Percentiles rank a stretch among this genome's conserved stretches.
Evolutionary conservation across 1,140 invertebrate species (phyloP).

Genomic region (Oncopeltus fasciatus): DNA sequence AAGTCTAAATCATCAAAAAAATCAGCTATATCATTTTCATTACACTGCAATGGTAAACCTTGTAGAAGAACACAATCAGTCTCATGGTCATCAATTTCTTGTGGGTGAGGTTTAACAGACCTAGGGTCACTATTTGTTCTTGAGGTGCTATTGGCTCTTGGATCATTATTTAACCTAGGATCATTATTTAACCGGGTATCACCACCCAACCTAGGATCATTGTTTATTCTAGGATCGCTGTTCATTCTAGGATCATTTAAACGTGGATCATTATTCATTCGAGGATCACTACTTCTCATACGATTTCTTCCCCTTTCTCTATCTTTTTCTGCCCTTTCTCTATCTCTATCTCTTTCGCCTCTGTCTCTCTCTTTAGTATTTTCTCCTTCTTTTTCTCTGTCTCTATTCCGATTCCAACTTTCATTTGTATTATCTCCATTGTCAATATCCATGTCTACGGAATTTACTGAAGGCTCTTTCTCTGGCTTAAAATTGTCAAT

Average conservation of each 20-base stretch:
- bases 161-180: not conserved
- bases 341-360: not conserved
- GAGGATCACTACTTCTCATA: not conserved
- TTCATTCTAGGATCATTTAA: not conserved
- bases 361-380: not conserved
- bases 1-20: conserved; percentile 64
- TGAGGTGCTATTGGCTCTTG: not conserved
- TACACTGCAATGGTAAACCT: conserved; percentile 56
- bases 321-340: not conserved
- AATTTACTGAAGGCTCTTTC: not conserved
- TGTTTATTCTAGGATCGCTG: conserved; percentile 5
- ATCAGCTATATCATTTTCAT: conserved; percentile 59
- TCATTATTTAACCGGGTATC: not conserved
- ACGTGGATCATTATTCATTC: not conserved
- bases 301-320: not conserved
- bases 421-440: conserved; percentile 13
- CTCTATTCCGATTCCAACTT: not conserved
- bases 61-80: conserved; percentile 55
- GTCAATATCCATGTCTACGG: conserved; percentile 4
- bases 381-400: not conserved
- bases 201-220: not conserved
- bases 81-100: conserved; percentile 43
- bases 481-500: conserved; percentile 19
- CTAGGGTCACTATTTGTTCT: not conserved
- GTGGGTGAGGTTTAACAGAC: no score